Conservation (phyloP, 2,888 invertebrate species). For the Tinea pellionella region DNA sequence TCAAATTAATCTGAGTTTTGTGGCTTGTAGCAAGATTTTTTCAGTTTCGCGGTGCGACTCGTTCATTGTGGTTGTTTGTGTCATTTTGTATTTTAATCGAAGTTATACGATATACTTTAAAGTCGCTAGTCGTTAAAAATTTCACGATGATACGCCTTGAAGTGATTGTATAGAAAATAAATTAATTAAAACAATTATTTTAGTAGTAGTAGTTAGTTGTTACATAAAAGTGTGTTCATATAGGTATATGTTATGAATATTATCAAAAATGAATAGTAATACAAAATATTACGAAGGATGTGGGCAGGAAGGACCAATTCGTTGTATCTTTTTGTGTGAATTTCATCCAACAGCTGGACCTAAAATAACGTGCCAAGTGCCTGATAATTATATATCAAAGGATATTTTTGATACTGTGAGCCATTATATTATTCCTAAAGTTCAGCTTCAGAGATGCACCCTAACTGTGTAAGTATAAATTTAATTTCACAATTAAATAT, state of each 20-base stretch:
- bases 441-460: slow-evolving; percentile 80
- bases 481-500: not conserved
- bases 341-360: slow-evolving; percentile 82
- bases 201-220: not conserved
- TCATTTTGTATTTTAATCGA: not conserved
- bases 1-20: no score
- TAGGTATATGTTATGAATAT: not conserved
- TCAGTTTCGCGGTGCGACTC: not conserved
- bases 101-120: not conserved
- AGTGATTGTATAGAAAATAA: no score
- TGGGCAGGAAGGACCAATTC: slow-evolving; percentile 76
- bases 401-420: slow-evolving; percentile 85
- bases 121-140: no score
- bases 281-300: slow-evolving; percentile 67
- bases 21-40: not conserved
- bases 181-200: not conserved
- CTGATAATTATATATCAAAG: slow-evolving; percentile 81
- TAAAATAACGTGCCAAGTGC: slow-evolving; percentile 84
- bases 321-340: slow-evolving; percentile 83
- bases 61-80: not conserved
- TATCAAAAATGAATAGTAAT: slow-evolving; percentile 26
- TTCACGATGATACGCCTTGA: no score
- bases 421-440: slow-evolving; percentile 87
- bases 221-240: no score
- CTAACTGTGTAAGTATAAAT: slow-evolving; percentile 77